Percentiles rank a stretch among this genome's conserved stretches.
These are phyloP conservation scores for Tetheella fluctuosa DNA, from an alignment of 2,888 invertebrate species.

Conservation along the genomic window DNA sequence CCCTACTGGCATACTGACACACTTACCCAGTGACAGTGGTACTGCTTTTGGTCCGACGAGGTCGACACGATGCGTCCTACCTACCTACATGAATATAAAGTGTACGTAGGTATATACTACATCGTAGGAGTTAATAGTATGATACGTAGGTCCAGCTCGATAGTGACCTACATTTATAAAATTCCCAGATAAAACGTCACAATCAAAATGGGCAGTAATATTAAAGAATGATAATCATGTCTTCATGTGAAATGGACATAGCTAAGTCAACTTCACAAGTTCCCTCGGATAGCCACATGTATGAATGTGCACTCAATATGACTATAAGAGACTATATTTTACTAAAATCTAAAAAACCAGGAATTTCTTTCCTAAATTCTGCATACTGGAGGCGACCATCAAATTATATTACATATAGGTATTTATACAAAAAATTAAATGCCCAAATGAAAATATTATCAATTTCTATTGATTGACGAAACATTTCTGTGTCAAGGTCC, in stretches of 20 bases:
- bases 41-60: constrained; percentile 82
- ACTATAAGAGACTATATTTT: no score
- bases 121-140: constrained; percentile 7
- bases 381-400: no score
- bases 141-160: background rate
- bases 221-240: background rate
- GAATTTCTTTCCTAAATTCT: no score
- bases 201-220: background rate
- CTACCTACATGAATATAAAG: constrained; percentile 67
- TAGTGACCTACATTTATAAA: background rate
- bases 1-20: constrained; percentile 83
- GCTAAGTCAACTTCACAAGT: no score
- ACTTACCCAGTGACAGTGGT: constrained; percentile 84
- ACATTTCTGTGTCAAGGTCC: constrained; percentile 72
- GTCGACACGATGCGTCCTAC: constrained; percentile 75
- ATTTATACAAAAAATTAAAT: no score
- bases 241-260: background rate
- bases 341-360: no score
- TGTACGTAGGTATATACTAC: constrained; percentile 30
- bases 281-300: no score
- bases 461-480: constrained; percentile 70
- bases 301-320: no score
- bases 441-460: constrained; percentile 51
- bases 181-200: background rate
- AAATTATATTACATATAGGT: no score